Base-by-base conservation (phyloP, 2,888 invertebrate species). In the Drosophila leonis region DNA sequence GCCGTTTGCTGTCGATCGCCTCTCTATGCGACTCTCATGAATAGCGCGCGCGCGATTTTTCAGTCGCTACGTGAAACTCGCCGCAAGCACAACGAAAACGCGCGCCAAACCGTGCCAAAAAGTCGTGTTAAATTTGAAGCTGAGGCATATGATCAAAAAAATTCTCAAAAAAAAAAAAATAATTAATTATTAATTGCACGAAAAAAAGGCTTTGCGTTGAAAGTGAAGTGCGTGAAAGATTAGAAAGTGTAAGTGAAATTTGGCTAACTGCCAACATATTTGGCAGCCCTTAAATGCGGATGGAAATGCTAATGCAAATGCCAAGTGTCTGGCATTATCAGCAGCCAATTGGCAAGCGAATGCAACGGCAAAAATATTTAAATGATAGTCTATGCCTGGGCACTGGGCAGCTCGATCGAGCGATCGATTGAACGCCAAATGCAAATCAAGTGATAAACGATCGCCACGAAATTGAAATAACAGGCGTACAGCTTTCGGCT, bases 371-470 rank as follows among this genome's bases (percentile, higher is more conserved):
- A 54, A 29, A n/a, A n/a, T 18, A 46, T 75, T 71, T 48, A 49
- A 66, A 51, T 33, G 48, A 65, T 60, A 51, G 41, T 31, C 59
- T 29, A 24, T 44, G 70, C 46, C 35, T 42, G 60, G 57, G 65
- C 56, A 27, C 37, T 56, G 63, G 59, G 64, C 61, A 37, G 31
- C 46, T 54, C 9, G 41, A 39, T 48, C 51, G 52, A 63, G 57
- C 41, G 49, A 69, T 64, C 81, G 69, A 75, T 66, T 65, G 69
- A 78, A 61, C 65, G 65, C 66, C 61, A 72, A 77, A 83, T 85
- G 86, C 88, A 91, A 89, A 88, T 89, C 79, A 85, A 92, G 84
- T 90, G 89, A 91, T 92, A 91, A 91, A 89, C 88, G 86, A 90
- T 91, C 90, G 88, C 78, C 78, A 80, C 73, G 70, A 80, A 89